These are phyloP conservation scores for Pampus argenteus DNA, from an alignment of 2,797 vertebrate genomes.

Conservation along the genomic window DNA sequence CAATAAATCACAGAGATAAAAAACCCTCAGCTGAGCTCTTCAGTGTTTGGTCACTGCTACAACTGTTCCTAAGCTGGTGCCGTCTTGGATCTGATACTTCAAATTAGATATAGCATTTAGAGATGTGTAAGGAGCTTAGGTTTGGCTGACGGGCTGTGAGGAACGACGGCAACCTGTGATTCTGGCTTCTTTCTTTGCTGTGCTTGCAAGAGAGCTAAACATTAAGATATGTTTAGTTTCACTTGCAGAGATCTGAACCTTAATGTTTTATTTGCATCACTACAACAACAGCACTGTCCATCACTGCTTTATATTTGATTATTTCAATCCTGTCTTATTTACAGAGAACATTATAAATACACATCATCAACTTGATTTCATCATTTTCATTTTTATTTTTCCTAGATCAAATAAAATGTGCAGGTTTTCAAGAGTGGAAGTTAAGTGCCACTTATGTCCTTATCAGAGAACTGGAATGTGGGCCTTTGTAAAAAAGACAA, in stretches of 20 bases:
- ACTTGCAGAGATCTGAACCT: background rate
- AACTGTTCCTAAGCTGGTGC: conserved; percentile 40
- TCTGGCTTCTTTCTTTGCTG: conserved; percentile 20
- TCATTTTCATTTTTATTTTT: conserved; percentile 40
- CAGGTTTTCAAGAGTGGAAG: conserved; percentile 23
- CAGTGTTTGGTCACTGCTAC: conserved; percentile 35
- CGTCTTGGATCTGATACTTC: conserved; percentile 48
- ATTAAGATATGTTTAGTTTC: background rate
- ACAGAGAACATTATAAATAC: too few species aligned
- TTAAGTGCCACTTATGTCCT: conserved; percentile 55
- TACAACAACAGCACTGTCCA: background rate
- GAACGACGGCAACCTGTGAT: conserved; percentile 12
- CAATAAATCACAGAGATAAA: conserved; percentile 71
- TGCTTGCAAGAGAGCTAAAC: conserved; percentile 1
- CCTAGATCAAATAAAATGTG: conserved; percentile 9
- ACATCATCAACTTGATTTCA: too few species aligned
- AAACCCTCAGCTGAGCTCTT: conserved; percentile 47
- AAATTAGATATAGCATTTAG: conserved; percentile 63
- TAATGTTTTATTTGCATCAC: background rate
- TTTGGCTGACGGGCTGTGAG: conserved; percentile 29
- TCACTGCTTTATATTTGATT: background rate
- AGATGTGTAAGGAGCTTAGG: conserved; percentile 56
- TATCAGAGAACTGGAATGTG: conserved; percentile 54
- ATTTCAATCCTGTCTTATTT: background rate
- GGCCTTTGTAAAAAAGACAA: conserved; percentile 53